phyloP scores from a whole-genome alignment of 2,113 vertebrate species.

The Notothenia coriiceps region DNA sequence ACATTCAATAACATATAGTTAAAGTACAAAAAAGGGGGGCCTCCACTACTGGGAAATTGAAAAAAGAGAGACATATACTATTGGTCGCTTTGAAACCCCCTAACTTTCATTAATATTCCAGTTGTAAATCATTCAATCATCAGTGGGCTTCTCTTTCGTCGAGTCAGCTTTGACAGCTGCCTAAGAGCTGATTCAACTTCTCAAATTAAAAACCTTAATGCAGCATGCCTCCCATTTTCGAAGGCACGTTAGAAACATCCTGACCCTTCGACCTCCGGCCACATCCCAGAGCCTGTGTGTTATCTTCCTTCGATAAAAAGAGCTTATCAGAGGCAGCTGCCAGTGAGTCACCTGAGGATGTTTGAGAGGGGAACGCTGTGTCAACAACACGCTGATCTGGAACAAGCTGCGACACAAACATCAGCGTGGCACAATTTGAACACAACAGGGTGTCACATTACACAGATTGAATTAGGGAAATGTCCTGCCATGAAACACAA shows the following conservation, averaged over 20 bases:
- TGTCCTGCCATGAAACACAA: neutral
- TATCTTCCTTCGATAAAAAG: conserved; percentile 13
- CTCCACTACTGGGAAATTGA: no score
- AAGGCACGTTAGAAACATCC: neutral
- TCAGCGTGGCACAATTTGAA: neutral
- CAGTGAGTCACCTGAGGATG: conserved; percentile 60
- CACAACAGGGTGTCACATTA: neutral
- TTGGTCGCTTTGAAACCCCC: neutral
- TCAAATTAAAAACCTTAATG: neutral
- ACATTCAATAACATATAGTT: no score
- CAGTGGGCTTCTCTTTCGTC: neutral
- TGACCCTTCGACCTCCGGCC: conserved; percentile 18
- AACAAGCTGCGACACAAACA: conserved; percentile 7
- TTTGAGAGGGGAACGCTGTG: conserved; percentile 30
- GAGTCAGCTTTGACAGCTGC: conserved; percentile 12
- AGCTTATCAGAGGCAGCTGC: conserved; percentile 65
- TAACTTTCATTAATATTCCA: neutral
- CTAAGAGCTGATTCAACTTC: neutral
- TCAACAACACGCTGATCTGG: conserved; percentile 23
- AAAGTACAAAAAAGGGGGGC: no score
- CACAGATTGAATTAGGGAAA: neutral
- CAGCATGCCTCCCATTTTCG: neutral
- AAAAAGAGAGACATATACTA: neutral
- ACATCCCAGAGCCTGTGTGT: conserved; percentile 32
- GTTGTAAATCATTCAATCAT: neutral